These are phyloP conservation scores for Aythya baeri DNA, from an alignment of 2,113 vertebrate species.

Conservation along the genomic window DNA sequence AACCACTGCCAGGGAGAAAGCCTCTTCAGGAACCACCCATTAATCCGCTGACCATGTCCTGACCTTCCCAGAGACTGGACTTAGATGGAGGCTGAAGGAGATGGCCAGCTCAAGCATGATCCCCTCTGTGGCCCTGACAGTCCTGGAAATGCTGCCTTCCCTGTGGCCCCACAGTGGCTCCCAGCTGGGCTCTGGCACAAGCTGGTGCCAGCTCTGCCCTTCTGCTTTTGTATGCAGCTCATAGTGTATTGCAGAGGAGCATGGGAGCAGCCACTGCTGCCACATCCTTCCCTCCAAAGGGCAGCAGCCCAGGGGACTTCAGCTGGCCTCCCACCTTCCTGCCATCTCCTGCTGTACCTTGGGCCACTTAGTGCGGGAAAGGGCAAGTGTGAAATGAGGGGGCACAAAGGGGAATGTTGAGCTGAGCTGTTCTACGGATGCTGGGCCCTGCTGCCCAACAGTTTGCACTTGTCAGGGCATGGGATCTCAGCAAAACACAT, in stretches of 20 bases:
- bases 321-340: not conserved
- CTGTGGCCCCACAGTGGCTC: accelerated
- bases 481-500: not conserved
- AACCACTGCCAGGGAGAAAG: not conserved
- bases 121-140: not conserved
- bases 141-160: not conserved
- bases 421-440: not conserved
- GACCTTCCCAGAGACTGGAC: not conserved
- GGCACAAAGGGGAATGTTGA: not conserved
- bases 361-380: not conserved
- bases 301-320: not conserved
- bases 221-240: not conserved
- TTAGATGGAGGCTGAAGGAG: not conserved
- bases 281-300: not conserved
- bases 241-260: accelerated
- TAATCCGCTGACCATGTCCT: not conserved
- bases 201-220: not conserved
- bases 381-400: not conserved
- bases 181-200: not conserved
- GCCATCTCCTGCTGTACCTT: not conserved
- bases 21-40: not conserved
- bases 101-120: not conserved
- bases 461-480: not conserved
- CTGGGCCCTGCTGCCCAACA: not conserved
- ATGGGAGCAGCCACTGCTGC: not conserved